These are phyloP conservation scores for Scaptodrosophila lebanonensis DNA, from an alignment of 1,140 invertebrate species.

Conservation along the genomic window DNA sequence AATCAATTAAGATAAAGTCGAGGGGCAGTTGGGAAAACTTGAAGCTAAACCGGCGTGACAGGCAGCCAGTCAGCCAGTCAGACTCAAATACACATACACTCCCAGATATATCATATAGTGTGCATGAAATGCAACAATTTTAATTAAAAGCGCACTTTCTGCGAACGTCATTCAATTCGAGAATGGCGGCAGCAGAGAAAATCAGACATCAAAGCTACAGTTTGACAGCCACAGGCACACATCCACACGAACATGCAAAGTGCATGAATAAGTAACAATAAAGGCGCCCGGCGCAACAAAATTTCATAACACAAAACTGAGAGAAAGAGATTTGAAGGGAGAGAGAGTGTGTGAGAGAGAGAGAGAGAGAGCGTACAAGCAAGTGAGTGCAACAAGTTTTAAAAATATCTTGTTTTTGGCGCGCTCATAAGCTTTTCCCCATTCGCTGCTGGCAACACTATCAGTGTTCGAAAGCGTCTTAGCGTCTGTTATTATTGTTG, in stretches of 20 bases:
- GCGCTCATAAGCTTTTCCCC: slow-evolving; percentile 14
- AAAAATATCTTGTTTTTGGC: too few relatives aligned
- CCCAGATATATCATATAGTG: slow-evolving; percentile 36
- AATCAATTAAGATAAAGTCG: slow-evolving; percentile 67
- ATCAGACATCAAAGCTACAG: not conserved
- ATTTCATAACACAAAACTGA: slow-evolving; percentile 12
- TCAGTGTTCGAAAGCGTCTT: slow-evolving; percentile 22
- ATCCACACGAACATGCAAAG: too few relatives aligned
- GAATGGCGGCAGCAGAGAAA: not conserved
- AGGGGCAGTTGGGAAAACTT: slow-evolving; percentile 1
- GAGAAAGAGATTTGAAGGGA: not conserved
- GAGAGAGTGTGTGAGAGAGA: slow-evolving; percentile 5
- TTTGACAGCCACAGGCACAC: too few relatives aligned
- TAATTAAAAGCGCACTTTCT: slow-evolving; percentile 46
- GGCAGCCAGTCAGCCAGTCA: not conserved
- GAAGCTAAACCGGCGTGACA: slow-evolving; percentile 23
- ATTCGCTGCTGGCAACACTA: slow-evolving; percentile 2
- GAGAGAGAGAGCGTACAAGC: slow-evolving; percentile 2
- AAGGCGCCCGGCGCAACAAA: slow-evolving; percentile 18
- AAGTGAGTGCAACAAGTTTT: slow-evolving; percentile 31
- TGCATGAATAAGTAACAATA: slow-evolving; percentile 15
- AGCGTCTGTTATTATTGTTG: slow-evolving; percentile 4
- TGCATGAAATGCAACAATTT: slow-evolving; percentile 46
- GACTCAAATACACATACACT: not conserved
- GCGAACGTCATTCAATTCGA: too few relatives aligned